Evolutionary conservation across 2,797 vertebrate genomes (phyloP), one percentile per base, ranked within the genome.

Genomic region (Apogon talboti): DNA sequence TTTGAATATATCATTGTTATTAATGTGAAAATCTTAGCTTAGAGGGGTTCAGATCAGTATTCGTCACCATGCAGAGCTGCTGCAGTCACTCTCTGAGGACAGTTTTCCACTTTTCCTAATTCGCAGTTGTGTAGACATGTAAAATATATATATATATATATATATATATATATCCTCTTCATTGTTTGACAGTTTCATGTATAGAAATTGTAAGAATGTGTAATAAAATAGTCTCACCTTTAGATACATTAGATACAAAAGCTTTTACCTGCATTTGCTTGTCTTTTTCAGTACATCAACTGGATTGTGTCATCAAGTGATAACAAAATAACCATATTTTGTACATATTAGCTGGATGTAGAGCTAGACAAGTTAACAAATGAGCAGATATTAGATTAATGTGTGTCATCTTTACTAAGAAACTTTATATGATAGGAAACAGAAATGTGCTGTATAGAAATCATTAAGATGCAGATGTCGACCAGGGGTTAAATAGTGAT

Each of bases 1-100:
- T 91, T 88, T 87, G 74, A 80, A 70, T 83, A 76, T 86, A 63
- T 81, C 49, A 55, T 59, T 66, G 68, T 86, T 76, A 61, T 85
- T 83, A 46, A 66, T 78, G 87, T 85, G 78, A 72, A 82, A 43
- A 59, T 64, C 50, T 64, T 87, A 80, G 85, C 43, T 48, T 80
- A 85, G 75, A 74, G 41, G 70, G 60, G 69, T 50, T 79, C 75
- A 64, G 62, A 54, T 84, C 73, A 71, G 80, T 87, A 37, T 84
- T 83, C 70, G 43, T 62, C 60, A 44, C 56, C 37, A 19, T 12
- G 6, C 42, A 60, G 57, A 74, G 54, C 50, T 21, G 46, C 55
- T 58, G 0, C 60, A 47, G 66, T 58, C 44, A 0, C 48, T 72
- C 69, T 77, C 64, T 41, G 53, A 38, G 60, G 63, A 40, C 67